Conservation (phyloP, 2,888 invertebrate species). For the Hirtodrosophila alboralis region DNA sequence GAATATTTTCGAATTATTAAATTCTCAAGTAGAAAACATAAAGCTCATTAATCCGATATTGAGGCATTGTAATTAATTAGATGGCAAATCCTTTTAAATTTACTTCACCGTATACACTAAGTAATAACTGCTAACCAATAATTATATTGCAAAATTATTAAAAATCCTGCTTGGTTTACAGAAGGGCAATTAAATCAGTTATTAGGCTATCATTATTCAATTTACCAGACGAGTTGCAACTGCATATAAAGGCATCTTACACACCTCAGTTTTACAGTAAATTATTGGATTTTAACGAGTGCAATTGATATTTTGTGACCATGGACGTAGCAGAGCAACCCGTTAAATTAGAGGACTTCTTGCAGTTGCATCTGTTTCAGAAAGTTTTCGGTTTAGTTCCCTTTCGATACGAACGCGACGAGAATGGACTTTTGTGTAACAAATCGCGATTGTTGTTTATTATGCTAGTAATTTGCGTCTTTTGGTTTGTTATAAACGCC, state of each 20-base stretch:
- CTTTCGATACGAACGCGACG: conserved; percentile 44
- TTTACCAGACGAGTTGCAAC: conserved; percentile 1
- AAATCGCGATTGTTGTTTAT: background rate
- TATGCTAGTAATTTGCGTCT: no score
- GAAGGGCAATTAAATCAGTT: conserved; percentile 21
- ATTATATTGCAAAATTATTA: conserved; percentile 30
- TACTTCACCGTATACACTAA: no score
- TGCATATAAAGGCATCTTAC: conserved; percentile 15
- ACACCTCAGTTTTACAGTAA: conserved; percentile 1
- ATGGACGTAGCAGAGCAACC: conserved; percentile 12
- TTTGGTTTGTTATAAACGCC: conserved; percentile 12
- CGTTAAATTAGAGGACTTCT: conserved; percentile 49
- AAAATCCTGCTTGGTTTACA: conserved; percentile 8
- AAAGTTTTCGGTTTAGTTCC: conserved; percentile 7
- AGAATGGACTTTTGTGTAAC: conserved; percentile 28
- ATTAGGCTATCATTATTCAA: conserved; percentile 23
- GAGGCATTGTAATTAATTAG: no score
- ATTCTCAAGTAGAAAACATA: no score
- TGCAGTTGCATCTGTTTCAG: conserved; percentile 30
- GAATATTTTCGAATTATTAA: no score
- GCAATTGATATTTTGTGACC: background rate
- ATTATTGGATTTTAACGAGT: background rate
- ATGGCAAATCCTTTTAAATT: no score
- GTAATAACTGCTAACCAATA: conserved; percentile 9
- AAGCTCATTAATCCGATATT: no score